Base-by-base conservation (phyloP, 2,113 vertebrate species). In the Phrynosoma platyrhinos region DNA sequence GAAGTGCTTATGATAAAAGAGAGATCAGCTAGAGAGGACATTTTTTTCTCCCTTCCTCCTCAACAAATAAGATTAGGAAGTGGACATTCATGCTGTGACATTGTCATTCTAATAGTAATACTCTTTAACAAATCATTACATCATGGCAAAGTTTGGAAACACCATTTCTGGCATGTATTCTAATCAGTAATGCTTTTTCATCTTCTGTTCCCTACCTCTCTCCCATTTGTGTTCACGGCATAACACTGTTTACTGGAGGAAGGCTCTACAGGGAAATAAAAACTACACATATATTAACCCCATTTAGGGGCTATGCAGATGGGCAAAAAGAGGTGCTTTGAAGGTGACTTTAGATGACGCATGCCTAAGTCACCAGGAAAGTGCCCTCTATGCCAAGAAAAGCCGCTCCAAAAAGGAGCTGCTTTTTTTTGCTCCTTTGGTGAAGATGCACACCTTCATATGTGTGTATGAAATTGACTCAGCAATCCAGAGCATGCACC, bases 11-110 rank as follows among this genome's bases (percentile, higher is more conserved):
- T 83, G 76, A 1, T 0, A 0, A 14, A 68, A 21, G 62, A 84
- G 82, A 64, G 81, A 93, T 76, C 90, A 82, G n/a, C 72, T 9
- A 62, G 58, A 62, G 12, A 89, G 83, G 52, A 13, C 69, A 55
- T 18, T 47, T 80, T 58, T n/a, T 58, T 30, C 27, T n/a, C 27
- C 18, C n/a, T 58, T 58, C 25, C 21, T 20, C 36, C 25, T 13
- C 53, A 84, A 84, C 27, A 81, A 81, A 36, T 32, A 36, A 79
- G n/a, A 32, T 3, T 40, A 66, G 5, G 32, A 40, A 82, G 79
- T 32, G 21, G 53, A 5, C 12, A 7, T 25, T 72, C 4, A 72
- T 21, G 23, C 18, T 55, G 47, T 53, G 82, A 52, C 72, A 55
- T 25, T 58, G 55, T 84, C 30, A 84, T 55, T 21, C 52, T 55